Conservation (phyloP, 2,113 vertebrate genomes). For the Ictalurus furcatus region DNA sequence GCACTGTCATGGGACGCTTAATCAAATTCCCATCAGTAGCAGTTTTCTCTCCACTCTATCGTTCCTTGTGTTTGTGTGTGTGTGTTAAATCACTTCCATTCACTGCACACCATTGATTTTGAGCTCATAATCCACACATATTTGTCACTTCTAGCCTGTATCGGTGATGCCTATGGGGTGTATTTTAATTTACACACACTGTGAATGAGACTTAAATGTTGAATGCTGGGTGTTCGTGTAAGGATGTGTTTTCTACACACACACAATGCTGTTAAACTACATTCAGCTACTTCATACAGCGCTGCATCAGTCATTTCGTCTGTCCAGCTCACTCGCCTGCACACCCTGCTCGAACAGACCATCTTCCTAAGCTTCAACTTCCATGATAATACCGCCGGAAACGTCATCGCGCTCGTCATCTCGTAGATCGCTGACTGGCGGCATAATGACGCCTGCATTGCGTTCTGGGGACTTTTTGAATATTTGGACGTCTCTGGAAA, state of each 20-base stretch:
- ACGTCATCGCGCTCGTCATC: too few relatives aligned
- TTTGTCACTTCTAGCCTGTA: slow-evolving; percentile 21
- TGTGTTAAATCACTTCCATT: slow-evolving; percentile 44
- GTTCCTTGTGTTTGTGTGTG: slow-evolving; percentile 3
- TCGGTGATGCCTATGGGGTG: neutral
- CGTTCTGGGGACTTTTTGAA: too few relatives aligned
- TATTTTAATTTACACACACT: slow-evolving; percentile 15
- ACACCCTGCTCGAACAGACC: too few relatives aligned
- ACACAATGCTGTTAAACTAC: too few relatives aligned
- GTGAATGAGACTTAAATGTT: neutral
- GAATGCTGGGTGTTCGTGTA: neutral
- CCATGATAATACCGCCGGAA: too few relatives aligned
- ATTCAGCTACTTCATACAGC: too few relatives aligned
- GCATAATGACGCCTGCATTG: too few relatives aligned
- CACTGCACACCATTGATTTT: slow-evolving; percentile 41
- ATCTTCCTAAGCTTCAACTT: too few relatives aligned
- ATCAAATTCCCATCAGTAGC: slow-evolving; percentile 22
- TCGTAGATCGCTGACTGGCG: too few relatives aligned
- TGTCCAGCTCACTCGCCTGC: neutral
- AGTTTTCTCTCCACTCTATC: slow-evolving; percentile 24
- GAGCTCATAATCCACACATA: slow-evolving; percentile 42
- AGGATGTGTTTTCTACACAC: too few relatives aligned
- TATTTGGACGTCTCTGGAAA: too few relatives aligned
- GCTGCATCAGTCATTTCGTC: neutral
- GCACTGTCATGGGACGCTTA: slow-evolving; percentile 15